phyloP scores from a whole-genome alignment of 2,888 invertebrate species.

The Cyaniris semiargus region DNA sequence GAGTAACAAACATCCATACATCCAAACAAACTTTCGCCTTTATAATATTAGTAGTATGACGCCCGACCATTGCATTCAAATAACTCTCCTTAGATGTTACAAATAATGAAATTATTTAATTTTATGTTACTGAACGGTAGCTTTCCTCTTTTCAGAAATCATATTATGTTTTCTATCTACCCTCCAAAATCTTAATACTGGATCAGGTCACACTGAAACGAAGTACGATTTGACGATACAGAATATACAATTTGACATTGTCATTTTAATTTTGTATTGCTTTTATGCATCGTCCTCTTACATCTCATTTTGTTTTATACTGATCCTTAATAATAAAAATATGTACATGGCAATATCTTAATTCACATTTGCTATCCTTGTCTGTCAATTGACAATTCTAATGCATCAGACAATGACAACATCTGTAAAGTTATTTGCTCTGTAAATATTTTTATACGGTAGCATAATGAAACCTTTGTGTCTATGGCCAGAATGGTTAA shows the following conservation, averaged over 20 bases:
- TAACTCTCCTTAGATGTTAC: not conserved
- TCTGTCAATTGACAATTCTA: not conserved
- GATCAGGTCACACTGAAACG: too few relatives aligned
- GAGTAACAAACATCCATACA: too few relatives aligned
- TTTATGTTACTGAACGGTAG: too few relatives aligned
- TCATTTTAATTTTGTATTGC: not conserved
- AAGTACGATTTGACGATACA: not conserved
- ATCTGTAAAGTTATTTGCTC: not conserved
- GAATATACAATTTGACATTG: not conserved
- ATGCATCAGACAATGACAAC: not conserved
- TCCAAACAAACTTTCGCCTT: too few relatives aligned
- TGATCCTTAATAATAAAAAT: not conserved
- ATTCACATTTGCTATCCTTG: not conserved
- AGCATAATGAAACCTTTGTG: not conserved
- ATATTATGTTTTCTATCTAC: not conserved
- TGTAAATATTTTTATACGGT: not conserved
- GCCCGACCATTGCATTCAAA: not conserved
- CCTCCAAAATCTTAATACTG: too few relatives aligned
- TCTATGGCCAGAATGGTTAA: not conserved
- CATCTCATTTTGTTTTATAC: not conserved
- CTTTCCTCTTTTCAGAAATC: not conserved
- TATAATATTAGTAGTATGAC: too few relatives aligned
- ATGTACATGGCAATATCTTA: not conserved
- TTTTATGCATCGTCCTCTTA: not conserved
- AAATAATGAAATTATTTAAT: too few relatives aligned